Evolutionary conservation across 1,140 invertebrate genomes (phyloP), one percentile per base, ranked within the genome.

Genomic region (Asobara japonica): DNA sequence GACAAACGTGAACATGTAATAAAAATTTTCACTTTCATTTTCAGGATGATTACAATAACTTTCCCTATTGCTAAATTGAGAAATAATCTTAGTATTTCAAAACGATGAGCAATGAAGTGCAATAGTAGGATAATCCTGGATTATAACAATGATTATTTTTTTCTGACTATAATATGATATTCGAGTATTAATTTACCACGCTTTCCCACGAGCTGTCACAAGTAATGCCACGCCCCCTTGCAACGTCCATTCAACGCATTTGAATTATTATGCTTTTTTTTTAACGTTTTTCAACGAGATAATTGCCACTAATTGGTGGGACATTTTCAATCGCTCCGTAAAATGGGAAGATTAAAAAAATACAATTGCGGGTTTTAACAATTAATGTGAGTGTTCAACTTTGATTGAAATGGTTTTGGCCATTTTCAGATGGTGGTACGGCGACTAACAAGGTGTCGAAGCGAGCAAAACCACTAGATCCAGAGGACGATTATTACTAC

Each of bases 401-500:
- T 16, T 60, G 45, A 69, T 56, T 69, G 66, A 33, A 29, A 36
- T n/a, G 30, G 29, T 69, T 51, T 56, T 69, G 66, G 33, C 66
- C 65, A 71, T 75, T 80, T 79, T 75, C 76, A 80, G 81, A 67
- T 29, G 18, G 51, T 33, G n/a, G 51, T 13, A 64, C 20, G 8
- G 20, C 27, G 16, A 69, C 69, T 62, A 77, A 79, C 73, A 86
- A 82, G 70, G 81, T 85, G 72, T 80, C 82, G 38, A 89, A 92
- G 38, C 89, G 93, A 6, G 92, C 93, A 1, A 90, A 92, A 45
- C 88, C 89, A 8, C 86, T 89, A 20, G 89, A 90, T 75, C 79
- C 82, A 16, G 89, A 90, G 65, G 89, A 90, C 33, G 89, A 91
- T 11, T 90, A 92, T 72, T 88, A 90, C 75, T 87, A 87, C 79